Evolutionary conservation across 2,797 vertebrate genomes (phyloP), one percentile per base, ranked within the genome.

Genomic region (Mallotus villosus): DNA sequence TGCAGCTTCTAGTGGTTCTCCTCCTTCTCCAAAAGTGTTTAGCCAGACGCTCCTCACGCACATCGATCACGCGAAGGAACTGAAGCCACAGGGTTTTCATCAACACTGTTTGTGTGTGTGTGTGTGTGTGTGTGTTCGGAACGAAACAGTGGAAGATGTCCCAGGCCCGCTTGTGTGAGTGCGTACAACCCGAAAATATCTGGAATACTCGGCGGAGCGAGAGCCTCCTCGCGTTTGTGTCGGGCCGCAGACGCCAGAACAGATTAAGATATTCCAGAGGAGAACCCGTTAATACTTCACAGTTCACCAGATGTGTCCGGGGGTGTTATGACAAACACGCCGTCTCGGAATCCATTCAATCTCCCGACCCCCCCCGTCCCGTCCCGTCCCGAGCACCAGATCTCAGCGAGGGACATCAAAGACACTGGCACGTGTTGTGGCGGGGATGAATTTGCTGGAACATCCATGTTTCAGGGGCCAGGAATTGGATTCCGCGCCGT

Each of bases 21-120:
- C 84, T 83, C 75, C 83, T 87, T 86, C 83, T 87, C 85, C 78
- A 88, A 84, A 84, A 86, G 79, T 91, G 89, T 92, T 90, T 92
- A 87, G 84, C 74, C 83, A 65, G 81, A 86, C 74, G 58, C 76
- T 77, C 78, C 89, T 80, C 74, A 81, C 83, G 76, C 74, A 21
- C 85, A 91, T 91, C 85, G 81, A 76, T 91, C 86, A 86, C 72
- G 16, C 2, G 9, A 87, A 41, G 76, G 85, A 83, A 83, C 80
- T 51, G 73, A 86, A 86, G 86, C 81, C 75, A 71, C 19, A 25
- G 71, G 70, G 58, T 63, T 84, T 85, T 79, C 72, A 83, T 85
- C 84, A 83, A 84, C 78, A 78, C 78, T 65, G 37, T 41, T 41
- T 41, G 12, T 37, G 5, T 34, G 5, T 7, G 37, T 11, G 37